phyloP scores from a whole-genome alignment of 2,888 invertebrate species.

The Philopedon plagiatum region DNA sequence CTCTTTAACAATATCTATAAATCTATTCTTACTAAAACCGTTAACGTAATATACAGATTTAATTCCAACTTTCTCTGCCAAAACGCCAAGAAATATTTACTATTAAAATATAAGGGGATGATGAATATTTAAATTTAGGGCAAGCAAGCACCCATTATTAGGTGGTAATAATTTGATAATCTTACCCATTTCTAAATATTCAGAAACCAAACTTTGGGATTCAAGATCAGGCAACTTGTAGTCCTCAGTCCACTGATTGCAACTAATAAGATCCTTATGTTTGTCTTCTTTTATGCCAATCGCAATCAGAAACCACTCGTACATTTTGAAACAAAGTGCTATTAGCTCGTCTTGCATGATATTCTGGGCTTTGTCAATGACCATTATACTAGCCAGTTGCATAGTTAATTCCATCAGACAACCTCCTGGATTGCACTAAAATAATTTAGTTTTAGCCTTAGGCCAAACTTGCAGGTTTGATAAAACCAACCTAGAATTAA shows the following conservation, averaged over 20 bases:
- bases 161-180: too few species aligned
- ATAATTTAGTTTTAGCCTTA: too few species aligned
- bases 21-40: too few species aligned
- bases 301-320: slow-evolving; percentile 67
- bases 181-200: slow-evolving; percentile 90
- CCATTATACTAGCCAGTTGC: slow-evolving; percentile 88
- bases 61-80: too few species aligned
- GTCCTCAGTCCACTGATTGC: slow-evolving; percentile 83
- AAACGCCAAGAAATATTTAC: too few species aligned
- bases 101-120: too few species aligned
- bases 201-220: slow-evolving; percentile 80
- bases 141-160: too few species aligned
- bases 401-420: slow-evolving; percentile 89
- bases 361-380: slow-evolving; percentile 87
- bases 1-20: too few species aligned
- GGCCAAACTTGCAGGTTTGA: too few species aligned
- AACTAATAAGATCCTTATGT: slow-evolving; percentile 66
- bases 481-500: too few species aligned
- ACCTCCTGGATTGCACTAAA: slow-evolving; percentile 85
- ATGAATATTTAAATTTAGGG: too few species aligned
- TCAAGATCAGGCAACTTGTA: slow-evolving; percentile 77
- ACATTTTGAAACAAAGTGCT: slow-evolving; percentile 76
- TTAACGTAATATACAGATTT: too few species aligned
- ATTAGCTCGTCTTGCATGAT: slow-evolving; percentile 83
- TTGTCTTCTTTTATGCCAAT: slow-evolving; percentile 68